Conservation (phyloP, 2,888 invertebrate species). For the Megastigmus dorsalis region DNA sequence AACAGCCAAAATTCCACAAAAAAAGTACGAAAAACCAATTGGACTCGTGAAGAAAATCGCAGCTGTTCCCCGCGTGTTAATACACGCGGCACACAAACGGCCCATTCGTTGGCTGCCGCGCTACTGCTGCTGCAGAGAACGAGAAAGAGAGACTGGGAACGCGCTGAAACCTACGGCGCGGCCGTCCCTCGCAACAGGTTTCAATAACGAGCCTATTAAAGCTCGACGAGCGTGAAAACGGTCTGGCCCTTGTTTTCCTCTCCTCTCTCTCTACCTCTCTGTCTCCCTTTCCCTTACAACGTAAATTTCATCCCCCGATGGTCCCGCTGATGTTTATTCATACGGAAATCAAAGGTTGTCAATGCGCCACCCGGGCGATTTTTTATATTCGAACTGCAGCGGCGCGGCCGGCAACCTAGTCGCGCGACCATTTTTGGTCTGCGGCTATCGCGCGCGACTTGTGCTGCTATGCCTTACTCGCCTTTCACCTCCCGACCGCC, state of each 20-base stretch:
- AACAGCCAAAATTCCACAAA: no score
- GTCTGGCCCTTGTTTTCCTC: slow-evolving; percentile 35
- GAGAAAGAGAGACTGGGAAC: no score
- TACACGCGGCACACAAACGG: background rate
- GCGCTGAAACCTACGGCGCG: slow-evolving; percentile 18
- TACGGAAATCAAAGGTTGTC: slow-evolving; percentile 49
- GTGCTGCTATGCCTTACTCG: background rate
- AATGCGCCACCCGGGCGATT: background rate
- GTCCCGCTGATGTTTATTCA: slow-evolving; percentile 45
- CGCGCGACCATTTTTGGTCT: slow-evolving; percentile 3
- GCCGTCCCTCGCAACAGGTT: slow-evolving; percentile 49
- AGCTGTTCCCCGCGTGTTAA: background rate
- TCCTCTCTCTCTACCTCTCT: background rate
- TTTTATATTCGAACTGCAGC: background rate
- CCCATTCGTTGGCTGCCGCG: slow-evolving; percentile 5
- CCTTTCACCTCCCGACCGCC: background rate
- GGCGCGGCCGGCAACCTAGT: no score
- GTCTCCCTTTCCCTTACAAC: slow-evolving; percentile 25
- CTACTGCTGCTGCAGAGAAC: no score
- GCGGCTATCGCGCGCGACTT: background rate
- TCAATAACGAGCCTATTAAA: slow-evolving; percentile 55
- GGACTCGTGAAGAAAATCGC: no score
- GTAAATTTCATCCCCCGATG: slow-evolving; percentile 43
- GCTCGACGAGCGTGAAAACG: slow-evolving; percentile 53
- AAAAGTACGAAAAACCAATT: no score